Percentiles rank a stretch among this genome's conserved stretches.
Conservation (phyloP, 2,888 invertebrate genomes). For the Dysmachus trigonus region DNA sequence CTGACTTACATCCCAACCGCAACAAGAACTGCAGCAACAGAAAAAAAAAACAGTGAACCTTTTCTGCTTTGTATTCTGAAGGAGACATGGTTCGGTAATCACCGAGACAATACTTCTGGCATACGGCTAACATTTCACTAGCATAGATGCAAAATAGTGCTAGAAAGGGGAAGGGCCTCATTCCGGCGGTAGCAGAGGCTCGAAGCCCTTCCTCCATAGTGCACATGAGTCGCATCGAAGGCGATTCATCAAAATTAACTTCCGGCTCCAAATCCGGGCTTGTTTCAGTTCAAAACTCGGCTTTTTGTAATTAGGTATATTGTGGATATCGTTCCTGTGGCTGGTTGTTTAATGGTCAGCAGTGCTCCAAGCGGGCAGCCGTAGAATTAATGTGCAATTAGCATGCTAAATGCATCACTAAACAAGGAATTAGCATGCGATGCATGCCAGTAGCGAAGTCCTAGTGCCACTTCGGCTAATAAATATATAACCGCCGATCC, state of each 20-base stretch:
- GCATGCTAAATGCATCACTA: background rate
- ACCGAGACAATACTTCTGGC: background rate
- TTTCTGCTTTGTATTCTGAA: conserved; percentile 7
- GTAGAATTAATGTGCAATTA: background rate
- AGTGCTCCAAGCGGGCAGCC: background rate
- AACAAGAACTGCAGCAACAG: background rate
- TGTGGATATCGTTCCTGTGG: background rate
- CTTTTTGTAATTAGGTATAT: background rate
- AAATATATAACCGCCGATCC: background rate
- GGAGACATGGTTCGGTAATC: conserved; percentile 8
- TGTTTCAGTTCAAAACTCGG: background rate
- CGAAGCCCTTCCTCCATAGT: background rate
- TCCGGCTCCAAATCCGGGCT: conserved; percentile 7
- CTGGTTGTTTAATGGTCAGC: background rate
- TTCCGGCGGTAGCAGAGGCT: background rate
- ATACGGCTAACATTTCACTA: background rate
- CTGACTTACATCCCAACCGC: background rate
- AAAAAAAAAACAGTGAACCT: background rate
- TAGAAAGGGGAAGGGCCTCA: background rate
- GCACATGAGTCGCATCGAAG: background rate
- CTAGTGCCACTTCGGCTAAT: background rate
- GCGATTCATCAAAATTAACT: background rate
- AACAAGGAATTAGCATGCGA: background rate
- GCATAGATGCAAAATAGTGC: background rate
- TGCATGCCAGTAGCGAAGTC: background rate